These are phyloP conservation scores for Sericinus montela DNA, from an alignment of 2,888 invertebrate genomes.

Conservation along the genomic window DNA sequence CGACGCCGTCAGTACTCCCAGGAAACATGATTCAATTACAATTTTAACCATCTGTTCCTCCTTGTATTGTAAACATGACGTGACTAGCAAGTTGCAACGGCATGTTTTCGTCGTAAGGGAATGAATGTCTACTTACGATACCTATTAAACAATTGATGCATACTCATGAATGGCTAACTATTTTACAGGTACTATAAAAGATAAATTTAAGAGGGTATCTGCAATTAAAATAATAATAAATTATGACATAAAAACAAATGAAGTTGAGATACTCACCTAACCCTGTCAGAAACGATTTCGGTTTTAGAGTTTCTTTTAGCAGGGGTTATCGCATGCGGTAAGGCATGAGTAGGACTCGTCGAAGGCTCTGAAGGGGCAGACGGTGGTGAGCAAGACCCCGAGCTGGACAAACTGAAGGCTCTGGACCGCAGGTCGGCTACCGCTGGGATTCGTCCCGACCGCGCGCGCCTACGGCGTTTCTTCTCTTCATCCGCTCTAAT, in stretches of 20 bases:
- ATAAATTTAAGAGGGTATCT: background rate
- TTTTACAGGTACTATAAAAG: no score
- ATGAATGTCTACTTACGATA: slow-evolving; percentile 14
- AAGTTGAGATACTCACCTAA: slow-evolving; percentile 81
- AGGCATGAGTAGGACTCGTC: slow-evolving; percentile 84
- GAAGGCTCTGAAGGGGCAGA: slow-evolving; percentile 88
- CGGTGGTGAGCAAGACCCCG: slow-evolving; percentile 90
- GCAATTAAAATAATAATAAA: background rate
- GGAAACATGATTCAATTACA: slow-evolving; percentile 25
- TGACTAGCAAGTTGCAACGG: slow-evolving; percentile 10
- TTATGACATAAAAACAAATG: background rate
- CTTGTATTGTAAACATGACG: slow-evolving; percentile 23
- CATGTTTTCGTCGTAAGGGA: slow-evolving; percentile 21
- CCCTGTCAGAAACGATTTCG: slow-evolving; percentile 88
- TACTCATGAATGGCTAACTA: slow-evolving; percentile 7
- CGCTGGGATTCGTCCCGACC: slow-evolving; percentile 57
- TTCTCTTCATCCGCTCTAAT: slow-evolving; percentile 71
- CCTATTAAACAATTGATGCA: slow-evolving; percentile 27
- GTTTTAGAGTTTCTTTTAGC: slow-evolving; percentile 87
- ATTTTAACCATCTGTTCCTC: slow-evolving; percentile 22
- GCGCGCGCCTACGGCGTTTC: slow-evolving; percentile 62
- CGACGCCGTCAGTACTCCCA: slow-evolving; percentile 21
- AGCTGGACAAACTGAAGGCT: slow-evolving; percentile 88
- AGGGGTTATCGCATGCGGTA: slow-evolving; percentile 69
- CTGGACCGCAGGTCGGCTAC: slow-evolving; percentile 79